Evolutionary conservation across 2,113 vertebrate genomes (phyloP).

Genomic region (Sula dactylatra): DNA sequence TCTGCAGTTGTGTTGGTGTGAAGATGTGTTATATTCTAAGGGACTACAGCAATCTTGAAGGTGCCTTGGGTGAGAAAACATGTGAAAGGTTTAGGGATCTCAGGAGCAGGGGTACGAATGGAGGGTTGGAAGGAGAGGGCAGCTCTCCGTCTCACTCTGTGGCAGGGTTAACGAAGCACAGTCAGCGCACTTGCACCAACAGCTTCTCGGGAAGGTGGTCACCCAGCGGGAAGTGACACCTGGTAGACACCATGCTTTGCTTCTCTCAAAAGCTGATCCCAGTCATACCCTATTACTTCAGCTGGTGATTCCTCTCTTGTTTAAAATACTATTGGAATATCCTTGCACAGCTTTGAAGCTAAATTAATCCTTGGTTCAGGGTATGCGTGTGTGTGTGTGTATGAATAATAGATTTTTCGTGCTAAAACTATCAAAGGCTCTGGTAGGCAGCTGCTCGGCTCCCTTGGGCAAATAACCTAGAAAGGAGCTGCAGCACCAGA

Average conservation of each 20-base stretch:
- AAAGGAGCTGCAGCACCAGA: neutral
- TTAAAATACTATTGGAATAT: neutral
- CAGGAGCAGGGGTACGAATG: accelerated
- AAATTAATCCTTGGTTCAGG: neutral
- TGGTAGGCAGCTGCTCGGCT: neutral
- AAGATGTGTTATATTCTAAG: neutral
- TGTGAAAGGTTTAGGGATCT: accelerated
- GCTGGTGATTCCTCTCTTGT: neutral
- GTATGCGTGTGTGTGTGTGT: neutral
- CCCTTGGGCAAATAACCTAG: conserved; percentile 21
- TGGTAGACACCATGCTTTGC: neutral
- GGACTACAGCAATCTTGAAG: neutral
- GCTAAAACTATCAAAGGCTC: conserved; percentile 25
- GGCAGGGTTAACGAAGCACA: neutral
- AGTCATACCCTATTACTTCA: neutral
- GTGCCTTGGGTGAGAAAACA: neutral
- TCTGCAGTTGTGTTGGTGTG: neutral
- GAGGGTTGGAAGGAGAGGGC: neutral
- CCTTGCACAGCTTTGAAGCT: neutral
- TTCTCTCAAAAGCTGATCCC: neutral
- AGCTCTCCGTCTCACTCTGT: neutral
- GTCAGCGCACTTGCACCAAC: accelerated
- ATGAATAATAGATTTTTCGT: conserved; percentile 14
- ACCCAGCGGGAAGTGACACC: accelerated
- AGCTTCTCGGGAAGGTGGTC: neutral